A percentile compares a stretch with the other conserved stretches of the same genome.
Conservation (phyloP, 2,888 invertebrate species). For the Sesia apiformis region DNA sequence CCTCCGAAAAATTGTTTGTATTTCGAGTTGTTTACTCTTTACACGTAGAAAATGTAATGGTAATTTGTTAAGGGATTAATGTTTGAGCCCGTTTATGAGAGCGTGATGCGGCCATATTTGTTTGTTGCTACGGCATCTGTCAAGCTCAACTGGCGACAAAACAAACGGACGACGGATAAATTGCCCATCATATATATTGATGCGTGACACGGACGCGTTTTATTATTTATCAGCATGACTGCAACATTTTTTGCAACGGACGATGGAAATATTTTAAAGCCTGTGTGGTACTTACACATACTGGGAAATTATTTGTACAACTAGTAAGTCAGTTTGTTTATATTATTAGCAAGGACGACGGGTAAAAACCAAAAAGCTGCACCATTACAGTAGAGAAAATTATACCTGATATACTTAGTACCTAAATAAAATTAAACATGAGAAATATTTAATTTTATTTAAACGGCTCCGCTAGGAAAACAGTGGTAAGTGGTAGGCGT, state of each 20-base stretch:
- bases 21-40: slow-evolving; percentile 42
- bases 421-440: too few species aligned
- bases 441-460: too few species aligned
- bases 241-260: slow-evolving; percentile 4
- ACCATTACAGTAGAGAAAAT: too few species aligned
- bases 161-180: slow-evolving; percentile 54
- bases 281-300: too few species aligned
- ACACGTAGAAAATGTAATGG: slow-evolving; percentile 21
- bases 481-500: too few species aligned
- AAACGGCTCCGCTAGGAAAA: too few species aligned
- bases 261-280: background rate
- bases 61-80: slow-evolving; percentile 65
- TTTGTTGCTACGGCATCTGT: slow-evolving; percentile 58
- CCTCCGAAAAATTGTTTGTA: slow-evolving; percentile 23
- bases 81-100: slow-evolving; percentile 62
- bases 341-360: too few species aligned
- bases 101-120: slow-evolving; percentile 62
- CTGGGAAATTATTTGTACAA: too few species aligned
- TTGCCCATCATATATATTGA: slow-evolving; percentile 61
- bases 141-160: slow-evolving; percentile 64
- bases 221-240: slow-evolving; percentile 21
- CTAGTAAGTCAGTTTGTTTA: too few species aligned
- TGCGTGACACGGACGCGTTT: slow-evolving; percentile 36
- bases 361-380: too few species aligned
- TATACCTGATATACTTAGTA: too few species aligned